Evolutionary conservation across 30 jellyfish, hydroid and myxozoan species (phyloP), one percentile per base, ranked within the genome.

Genomic region (Hydractinia symbiolongicarpus): DNA sequence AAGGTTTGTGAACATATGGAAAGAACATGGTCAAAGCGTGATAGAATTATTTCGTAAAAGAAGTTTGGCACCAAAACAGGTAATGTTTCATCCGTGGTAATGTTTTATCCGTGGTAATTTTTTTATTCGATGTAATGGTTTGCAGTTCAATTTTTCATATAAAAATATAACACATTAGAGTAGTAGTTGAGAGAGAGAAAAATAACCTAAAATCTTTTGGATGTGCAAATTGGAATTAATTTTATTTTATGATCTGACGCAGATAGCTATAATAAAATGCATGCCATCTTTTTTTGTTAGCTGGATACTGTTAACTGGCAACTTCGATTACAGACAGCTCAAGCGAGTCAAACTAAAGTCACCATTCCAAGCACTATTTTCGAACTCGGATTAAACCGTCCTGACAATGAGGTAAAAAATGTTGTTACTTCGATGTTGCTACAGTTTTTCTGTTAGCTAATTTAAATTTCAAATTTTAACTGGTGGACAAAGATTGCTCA

Each of bases 21-120:
- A 94, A 15, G 94, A 82, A 30, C 66, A 83, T 81, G 97, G 99
- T 8, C 88, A 96, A n/a, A 20, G 84, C 10, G 90, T 86, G 30
- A 78, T 94, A 9, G 85, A 90, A 57, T 83, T 82, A 53, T 81
- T 88, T 50, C 85, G 96, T 52, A 88, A 94, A 80, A 76, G 99
- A 60, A 81, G 89, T 57, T 71, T 94, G 11, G 99, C 97, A 14
- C 99, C 99, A 66, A 94, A 88, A 54, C 99, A 94, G 90, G 99
- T 94, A 66, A 5, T 56, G 44, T 8, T 19, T 6, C 0, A 19
- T 66, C 10, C 76, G 10, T 6, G 21, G 8, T 8, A 19, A 66
- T 7, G 44, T 8, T 19, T 6, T 7, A 19, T 66, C 10, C 76
- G 10, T 6, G 21, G 8, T 8, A 19, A 66, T 7, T n/a, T n/a